These are phyloP conservation scores for Ceriagrion tenellum DNA, from an alignment of 2,888 invertebrate species.

Conservation along the genomic window DNA sequence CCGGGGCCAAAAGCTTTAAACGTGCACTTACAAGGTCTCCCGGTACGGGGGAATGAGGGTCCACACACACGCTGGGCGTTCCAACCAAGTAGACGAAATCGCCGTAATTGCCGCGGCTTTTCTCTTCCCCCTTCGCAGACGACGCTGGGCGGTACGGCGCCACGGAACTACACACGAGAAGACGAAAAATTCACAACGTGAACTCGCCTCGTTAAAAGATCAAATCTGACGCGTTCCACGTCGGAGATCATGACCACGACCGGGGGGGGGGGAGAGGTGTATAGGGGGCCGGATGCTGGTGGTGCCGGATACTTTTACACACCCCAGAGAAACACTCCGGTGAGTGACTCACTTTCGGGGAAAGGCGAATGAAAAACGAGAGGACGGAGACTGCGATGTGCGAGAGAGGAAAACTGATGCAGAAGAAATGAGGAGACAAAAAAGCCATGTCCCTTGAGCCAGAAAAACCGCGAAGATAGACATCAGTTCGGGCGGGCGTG, in stretches of 20 bases:
- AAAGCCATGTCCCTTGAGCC: not conserved
- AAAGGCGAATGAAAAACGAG: not conserved
- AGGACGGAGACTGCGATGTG: not conserved
- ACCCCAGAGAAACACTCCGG: not conserved
- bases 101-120: not conserved
- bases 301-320: slow-evolving; percentile 29
- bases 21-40: not conserved
- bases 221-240: not conserved
- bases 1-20: not conserved
- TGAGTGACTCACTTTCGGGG: not conserved
- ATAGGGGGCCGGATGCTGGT: not conserved
- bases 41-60: not conserved
- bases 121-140: not conserved
- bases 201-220: not conserved
- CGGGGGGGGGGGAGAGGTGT: not conserved
- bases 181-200: not conserved
- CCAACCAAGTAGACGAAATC: not conserved
- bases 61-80: not conserved
- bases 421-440: not conserved
- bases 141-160: not conserved
- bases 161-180: not conserved
- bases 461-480: not conserved
- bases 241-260: not conserved
- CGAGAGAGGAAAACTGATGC: not conserved
- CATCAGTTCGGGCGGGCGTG: not conserved